phyloP scores from a whole-genome alignment of 2,888 invertebrate genomes.

The Phymatocera aterrima region DNA sequence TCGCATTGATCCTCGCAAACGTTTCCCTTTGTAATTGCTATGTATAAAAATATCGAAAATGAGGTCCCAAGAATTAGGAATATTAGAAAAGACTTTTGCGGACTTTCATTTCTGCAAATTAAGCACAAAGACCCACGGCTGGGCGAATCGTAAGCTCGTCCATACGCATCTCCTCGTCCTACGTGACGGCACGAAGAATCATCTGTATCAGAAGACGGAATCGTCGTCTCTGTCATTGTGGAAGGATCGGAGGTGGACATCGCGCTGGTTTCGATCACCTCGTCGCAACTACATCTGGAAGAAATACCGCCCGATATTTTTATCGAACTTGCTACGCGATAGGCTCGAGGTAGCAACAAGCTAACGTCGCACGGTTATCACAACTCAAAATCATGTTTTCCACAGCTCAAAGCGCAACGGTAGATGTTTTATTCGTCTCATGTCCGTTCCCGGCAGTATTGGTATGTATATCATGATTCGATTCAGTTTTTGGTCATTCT shows the following conservation, averaged over 20 bases:
- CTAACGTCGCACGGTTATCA: not conserved
- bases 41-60: not conserved
- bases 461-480: not conserved
- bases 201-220: constrained; percentile 43
- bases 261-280: constrained; percentile 20
- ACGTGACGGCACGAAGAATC: constrained; percentile 11
- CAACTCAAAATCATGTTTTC: not conserved
- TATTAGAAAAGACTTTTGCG: not conserved
- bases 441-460: not conserved
- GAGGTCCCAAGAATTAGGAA: not conserved
- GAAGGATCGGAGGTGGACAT: constrained; percentile 26
- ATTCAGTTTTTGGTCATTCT: not conserved
- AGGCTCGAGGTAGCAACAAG: no score
- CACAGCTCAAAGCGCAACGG: not conserved
- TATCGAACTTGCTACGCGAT: not conserved
- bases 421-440: not conserved
- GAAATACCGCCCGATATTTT: not conserved
- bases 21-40: not conserved
- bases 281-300: constrained; percentile 35
- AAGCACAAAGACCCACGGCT: not conserved
- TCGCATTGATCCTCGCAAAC: constrained; percentile 17
- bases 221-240: constrained; percentile 45
- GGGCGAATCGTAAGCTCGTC: not conserved
- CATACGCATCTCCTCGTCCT: constrained; percentile 12
- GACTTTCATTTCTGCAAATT: constrained; percentile 21